Conservation (phyloP, 2,888 invertebrate genomes). For the Drosophila picticornis region DNA sequence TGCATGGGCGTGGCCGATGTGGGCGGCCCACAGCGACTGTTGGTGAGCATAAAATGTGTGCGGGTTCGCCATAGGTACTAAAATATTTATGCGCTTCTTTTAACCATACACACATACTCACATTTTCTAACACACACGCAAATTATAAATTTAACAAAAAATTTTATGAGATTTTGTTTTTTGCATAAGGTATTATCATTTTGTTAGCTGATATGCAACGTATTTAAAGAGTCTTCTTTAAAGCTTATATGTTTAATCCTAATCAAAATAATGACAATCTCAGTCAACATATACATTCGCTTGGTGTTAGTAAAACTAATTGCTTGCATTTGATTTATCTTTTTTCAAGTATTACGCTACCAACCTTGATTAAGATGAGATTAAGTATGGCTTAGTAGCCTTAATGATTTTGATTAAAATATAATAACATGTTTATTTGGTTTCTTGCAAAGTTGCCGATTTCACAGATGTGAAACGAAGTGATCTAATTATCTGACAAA, state of each 20-base stretch:
- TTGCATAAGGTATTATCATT: conserved; percentile 3
- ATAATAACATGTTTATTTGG: neutral
- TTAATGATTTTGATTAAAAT: neutral
- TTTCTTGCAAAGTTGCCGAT: neutral
- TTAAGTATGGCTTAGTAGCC: neutral
- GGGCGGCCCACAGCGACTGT: neutral
- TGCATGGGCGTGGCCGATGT: conserved; percentile 10
- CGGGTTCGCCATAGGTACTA: conserved; percentile 54
- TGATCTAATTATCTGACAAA: neutral
- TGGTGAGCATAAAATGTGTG: conserved; percentile 29
- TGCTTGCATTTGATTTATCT: neutral
- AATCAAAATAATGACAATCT: neutral
- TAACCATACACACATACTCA: conserved; percentile 22
- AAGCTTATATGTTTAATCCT: neutral
- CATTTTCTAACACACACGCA: conserved; percentile 8
- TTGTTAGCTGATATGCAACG: conserved; percentile 4
- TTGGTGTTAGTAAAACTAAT: neutral
- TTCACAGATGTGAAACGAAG: neutral
- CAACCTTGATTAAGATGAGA: neutral
- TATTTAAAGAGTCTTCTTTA: neutral
- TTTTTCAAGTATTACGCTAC: neutral
- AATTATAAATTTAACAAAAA: conserved; percentile 16
- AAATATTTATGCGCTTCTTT: conserved; percentile 71
- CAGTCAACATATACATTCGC: neutral
- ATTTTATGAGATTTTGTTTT: conserved; percentile 18